phyloP scores from a whole-genome alignment of 2,888 invertebrate species.

The Homarus gammarus region DNA sequence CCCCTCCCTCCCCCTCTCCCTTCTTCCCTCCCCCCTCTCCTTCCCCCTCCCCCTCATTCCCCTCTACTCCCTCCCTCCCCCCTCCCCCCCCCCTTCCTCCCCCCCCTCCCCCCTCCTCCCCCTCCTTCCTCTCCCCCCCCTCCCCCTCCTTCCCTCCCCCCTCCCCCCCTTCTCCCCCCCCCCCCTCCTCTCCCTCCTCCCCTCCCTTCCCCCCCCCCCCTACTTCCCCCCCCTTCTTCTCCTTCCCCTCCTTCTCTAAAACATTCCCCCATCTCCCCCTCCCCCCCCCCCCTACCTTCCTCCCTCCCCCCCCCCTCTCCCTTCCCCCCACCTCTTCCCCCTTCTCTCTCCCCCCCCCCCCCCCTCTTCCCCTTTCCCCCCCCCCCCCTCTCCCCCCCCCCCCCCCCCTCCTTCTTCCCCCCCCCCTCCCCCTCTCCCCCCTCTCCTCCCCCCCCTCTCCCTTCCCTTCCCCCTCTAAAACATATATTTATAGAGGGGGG shows the following conservation, averaged over 20 bases:
- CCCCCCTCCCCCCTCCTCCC: neutral
- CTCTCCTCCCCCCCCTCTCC: constrained; percentile 1
- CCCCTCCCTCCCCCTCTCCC: constrained; percentile 1
- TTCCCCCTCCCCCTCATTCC: neutral
- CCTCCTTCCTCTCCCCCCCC: neutral
- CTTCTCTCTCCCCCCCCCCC: neutral
- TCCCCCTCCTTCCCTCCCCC: neutral
- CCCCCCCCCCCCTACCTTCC: no score
- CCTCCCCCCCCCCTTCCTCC: neutral
- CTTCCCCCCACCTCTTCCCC: no score
- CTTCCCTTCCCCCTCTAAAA: neutral
- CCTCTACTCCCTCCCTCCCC: neutral
- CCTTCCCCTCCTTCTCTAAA: no score
- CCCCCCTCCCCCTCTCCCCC: neutral
- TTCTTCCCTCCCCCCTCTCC: constrained; percentile 21
- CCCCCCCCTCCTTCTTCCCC: neutral
- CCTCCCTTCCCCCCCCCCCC: no score
- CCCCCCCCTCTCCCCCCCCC: neutral
- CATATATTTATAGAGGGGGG: no score
- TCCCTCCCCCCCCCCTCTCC: no score
- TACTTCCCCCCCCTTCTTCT: no score
- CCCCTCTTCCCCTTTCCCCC: neutral
- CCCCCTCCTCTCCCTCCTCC: neutral
- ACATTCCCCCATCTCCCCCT: no score
- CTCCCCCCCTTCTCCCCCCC: neutral